Conservation (phyloP, 2,113 vertebrate species). For the Mungos mungo region DNA sequence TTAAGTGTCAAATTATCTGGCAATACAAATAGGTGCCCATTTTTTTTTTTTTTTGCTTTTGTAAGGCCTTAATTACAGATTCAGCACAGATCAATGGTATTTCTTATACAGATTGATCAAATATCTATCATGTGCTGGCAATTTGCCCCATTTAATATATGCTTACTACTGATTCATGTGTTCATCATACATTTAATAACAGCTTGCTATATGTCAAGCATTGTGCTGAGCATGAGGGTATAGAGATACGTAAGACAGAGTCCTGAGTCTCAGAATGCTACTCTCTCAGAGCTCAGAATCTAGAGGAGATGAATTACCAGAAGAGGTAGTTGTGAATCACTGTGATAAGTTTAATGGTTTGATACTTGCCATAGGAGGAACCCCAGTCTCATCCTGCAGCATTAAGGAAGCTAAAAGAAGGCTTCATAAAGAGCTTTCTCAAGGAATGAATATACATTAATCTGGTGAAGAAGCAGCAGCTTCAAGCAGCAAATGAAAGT, state of each 20-base stretch:
- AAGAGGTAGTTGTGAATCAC: neutral
- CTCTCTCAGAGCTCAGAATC: neutral
- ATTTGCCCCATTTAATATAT: neutral
- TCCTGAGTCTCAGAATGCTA: neutral
- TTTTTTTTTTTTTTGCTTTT: constrained; percentile 65
- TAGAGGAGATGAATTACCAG: neutral
- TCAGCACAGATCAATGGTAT: neutral
- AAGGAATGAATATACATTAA: neutral
- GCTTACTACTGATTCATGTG: neutral
- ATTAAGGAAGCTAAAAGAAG: neutral
- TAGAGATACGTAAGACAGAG: neutral
- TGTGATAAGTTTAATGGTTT: neutral
- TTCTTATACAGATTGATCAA: neutral
- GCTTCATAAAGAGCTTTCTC: neutral
- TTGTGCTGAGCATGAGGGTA: neutral
- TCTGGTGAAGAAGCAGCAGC: neutral
- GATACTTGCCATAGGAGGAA: neutral
- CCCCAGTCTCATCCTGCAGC: neutral
- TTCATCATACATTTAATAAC: neutral
- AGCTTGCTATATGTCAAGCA: neutral
- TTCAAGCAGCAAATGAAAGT: neutral
- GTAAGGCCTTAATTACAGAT: neutral
- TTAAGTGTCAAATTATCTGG: constrained; percentile 69
- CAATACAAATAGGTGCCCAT: constrained; percentile 54
- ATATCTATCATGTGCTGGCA: neutral